A percentile compares a stretch with the other conserved stretches of the same genome.
Evolutionary conservation across 1,140 invertebrate genomes (phyloP).

Genomic region (Drosophila guanche): DNA sequence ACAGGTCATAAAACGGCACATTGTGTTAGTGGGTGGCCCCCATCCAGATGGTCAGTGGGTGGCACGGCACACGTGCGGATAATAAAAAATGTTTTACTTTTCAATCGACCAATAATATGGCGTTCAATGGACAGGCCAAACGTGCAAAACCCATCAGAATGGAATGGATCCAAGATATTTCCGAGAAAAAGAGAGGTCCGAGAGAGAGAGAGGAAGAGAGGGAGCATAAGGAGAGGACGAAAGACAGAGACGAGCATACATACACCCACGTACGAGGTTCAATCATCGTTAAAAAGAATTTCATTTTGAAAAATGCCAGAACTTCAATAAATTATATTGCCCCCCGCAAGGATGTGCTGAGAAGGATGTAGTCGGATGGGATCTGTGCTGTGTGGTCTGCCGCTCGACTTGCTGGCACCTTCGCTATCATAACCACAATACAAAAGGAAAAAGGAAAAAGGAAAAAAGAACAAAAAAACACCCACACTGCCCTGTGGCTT

Average conservation of each 20-base stretch:
- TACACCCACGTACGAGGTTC: constrained; percentile 61
- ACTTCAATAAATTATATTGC: constrained; percentile 81
- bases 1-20: constrained; percentile 67
- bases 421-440: constrained; percentile 79
- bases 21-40: constrained; percentile 32
- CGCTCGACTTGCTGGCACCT: constrained; percentile 63
- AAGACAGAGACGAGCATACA: constrained; percentile 3
- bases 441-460: constrained; percentile 35
- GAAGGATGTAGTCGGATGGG: constrained; percentile 11
- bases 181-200: constrained; percentile 1
- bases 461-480: constrained; percentile 21
- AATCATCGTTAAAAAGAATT: constrained; percentile 81
- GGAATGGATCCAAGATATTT: not conserved
- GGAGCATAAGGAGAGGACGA: no score
- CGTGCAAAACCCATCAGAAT: constrained; percentile 68
- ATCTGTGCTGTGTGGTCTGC: constrained; percentile 16
- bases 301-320: constrained; percentile 80
- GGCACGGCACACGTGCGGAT: constrained; percentile 70
- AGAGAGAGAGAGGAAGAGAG: constrained; percentile 6
- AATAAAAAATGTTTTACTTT: constrained; percentile 82
- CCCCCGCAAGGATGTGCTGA: not conserved
- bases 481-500: no score
- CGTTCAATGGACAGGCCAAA: constrained; percentile 76
- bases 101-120: constrained; percentile 81
- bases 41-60: constrained; percentile 43